These are phyloP conservation scores for Gryon sp. DNA, from an alignment of 1,140 invertebrate species.

Conservation along the genomic window DNA sequence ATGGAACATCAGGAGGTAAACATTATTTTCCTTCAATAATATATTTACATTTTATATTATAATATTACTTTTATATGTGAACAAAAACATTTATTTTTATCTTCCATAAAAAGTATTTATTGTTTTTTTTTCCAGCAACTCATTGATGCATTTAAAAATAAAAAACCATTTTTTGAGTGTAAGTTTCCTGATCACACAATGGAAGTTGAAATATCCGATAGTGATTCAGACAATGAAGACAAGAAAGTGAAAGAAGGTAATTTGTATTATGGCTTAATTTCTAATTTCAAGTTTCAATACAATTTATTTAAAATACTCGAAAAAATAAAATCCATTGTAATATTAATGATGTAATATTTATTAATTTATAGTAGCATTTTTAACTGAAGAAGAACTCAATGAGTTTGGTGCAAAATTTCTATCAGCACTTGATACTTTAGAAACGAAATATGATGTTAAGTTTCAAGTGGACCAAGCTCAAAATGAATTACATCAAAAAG, in stretches of 20 bases:
- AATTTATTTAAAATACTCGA: no score
- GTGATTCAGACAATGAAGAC: constrained; percentile 78
- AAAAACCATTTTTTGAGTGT: constrained; percentile 75
- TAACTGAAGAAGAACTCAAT: constrained; percentile 67
- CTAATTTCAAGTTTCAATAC: background rate
- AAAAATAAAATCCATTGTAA: no score
- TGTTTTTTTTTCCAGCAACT: constrained; percentile 70
- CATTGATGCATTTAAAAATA: constrained; percentile 70
- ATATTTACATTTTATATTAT: constrained; percentile 7
- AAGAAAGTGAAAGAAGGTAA: constrained; percentile 14
- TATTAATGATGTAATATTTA: no score
- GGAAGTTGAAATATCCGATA: constrained; percentile 81
- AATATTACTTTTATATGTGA: background rate
- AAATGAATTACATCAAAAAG: constrained; percentile 62
- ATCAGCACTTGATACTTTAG: constrained; percentile 62
- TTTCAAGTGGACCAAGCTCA: constrained; percentile 70
- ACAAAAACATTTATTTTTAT: constrained; percentile 13
- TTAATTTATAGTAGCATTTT: constrained; percentile 49
- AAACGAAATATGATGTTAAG: constrained; percentile 72
- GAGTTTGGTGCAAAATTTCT: constrained; percentile 70
- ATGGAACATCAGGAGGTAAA: constrained; percentile 75
- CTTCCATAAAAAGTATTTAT: constrained; percentile 15
- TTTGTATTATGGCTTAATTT: background rate
- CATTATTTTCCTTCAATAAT: constrained; percentile 3
- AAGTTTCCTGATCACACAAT: constrained; percentile 80